Conservation (phyloP, 2,888 invertebrate genomes). For the Amphipyra berbera region DNA sequence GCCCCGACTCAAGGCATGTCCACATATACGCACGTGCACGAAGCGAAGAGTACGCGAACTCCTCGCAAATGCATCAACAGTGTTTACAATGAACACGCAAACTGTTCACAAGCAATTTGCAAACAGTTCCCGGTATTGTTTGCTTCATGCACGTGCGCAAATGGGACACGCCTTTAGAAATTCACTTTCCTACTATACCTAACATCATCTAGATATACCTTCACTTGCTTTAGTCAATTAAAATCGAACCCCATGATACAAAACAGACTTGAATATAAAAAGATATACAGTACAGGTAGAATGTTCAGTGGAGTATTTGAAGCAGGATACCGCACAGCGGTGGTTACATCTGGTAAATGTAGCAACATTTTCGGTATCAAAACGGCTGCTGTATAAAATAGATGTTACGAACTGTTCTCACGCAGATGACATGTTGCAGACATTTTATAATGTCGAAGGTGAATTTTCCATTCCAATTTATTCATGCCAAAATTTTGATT, state of each 20-base stretch:
- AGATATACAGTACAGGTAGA: constrained; percentile 5
- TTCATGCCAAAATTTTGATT: no score
- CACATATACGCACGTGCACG: no score
- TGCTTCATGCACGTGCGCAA: no score
- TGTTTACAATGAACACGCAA: no score
- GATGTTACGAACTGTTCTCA: constrained; percentile 8
- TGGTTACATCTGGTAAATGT: constrained; percentile 40
- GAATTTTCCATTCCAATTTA: not conserved
- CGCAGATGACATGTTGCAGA: not conserved
- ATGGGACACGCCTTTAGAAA: no score
- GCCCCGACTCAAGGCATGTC: no score
- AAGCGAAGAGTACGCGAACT: no score
- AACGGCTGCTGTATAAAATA: constrained; percentile 16
- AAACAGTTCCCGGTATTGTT: no score
- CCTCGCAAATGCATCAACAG: no score
- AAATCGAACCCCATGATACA: not conserved
- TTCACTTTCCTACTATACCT: no score
- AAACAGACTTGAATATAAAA: not conserved
- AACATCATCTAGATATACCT: no score
- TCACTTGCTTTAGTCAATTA: not conserved
- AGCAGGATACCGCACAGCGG: constrained; percentile 5
- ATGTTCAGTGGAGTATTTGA: constrained; percentile 13
- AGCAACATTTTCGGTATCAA: constrained; percentile 21
- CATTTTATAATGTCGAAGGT: not conserved
- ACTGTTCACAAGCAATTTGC: no score